These are phyloP conservation scores for Frieseomelitta varia DNA, from an alignment of 1,140 invertebrate species.

Conservation along the genomic window DNA sequence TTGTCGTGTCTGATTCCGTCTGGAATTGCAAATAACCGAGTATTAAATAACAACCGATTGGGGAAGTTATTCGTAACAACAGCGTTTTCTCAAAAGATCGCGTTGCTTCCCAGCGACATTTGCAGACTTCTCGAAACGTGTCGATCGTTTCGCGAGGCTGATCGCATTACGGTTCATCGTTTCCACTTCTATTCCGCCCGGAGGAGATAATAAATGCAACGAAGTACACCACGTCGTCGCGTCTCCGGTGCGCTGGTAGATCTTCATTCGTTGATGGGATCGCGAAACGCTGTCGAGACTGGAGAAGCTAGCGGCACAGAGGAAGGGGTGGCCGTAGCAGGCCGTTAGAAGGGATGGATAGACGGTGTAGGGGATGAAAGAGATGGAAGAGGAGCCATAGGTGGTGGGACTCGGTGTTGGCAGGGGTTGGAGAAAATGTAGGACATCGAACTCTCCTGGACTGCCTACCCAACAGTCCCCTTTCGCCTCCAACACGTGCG, in stretches of 20 bases:
- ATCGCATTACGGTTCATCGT: conserved; percentile 41
- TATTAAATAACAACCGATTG: not conserved
- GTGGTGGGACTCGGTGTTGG: conserved; percentile 38
- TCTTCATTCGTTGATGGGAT: conserved; percentile 42
- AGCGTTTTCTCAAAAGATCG: too few relatives aligned
- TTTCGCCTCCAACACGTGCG: not conserved
- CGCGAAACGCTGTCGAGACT: conserved; percentile 27
- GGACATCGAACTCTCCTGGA: conserved; percentile 72
- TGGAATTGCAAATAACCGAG: not conserved
- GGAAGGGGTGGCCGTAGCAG: not conserved
- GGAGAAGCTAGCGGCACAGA: not conserved
- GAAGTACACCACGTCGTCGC: conserved; percentile 13
- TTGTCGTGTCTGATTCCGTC: not conserved
- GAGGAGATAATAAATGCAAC: conserved; percentile 50
- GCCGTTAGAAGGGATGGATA: conserved; percentile 37
- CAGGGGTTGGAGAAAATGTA: conserved; percentile 63
- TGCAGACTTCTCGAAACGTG: not conserved
- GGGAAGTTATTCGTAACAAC: not conserved
- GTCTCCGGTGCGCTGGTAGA: conserved; percentile 26
- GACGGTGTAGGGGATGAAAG: not conserved
- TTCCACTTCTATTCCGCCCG: conserved; percentile 23
- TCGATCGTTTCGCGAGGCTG: not conserved
- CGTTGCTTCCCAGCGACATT: not conserved
- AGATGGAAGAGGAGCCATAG: conserved; percentile 48
- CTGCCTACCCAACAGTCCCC: conserved; percentile 33